Evolutionary conservation across 1,140 invertebrate species (phyloP).

Genomic region (Papilio machaon): DNA sequence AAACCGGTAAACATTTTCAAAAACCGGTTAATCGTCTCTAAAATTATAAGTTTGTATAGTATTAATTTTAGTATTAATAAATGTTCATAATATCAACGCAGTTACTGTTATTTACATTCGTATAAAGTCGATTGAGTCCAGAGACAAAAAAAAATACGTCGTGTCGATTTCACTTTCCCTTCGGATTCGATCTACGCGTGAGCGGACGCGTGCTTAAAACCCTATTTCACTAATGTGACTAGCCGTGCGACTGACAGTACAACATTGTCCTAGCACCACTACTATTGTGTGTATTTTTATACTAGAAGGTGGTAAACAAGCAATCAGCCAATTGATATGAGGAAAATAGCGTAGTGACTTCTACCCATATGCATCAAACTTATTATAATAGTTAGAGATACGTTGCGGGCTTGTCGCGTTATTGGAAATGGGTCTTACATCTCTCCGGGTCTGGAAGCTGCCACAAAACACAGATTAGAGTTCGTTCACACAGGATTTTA

Average conservation of each 20-base stretch:
- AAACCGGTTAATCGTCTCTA: neutral
- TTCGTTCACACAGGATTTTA: conserved; percentile 82
- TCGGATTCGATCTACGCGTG: conserved; percentile 18
- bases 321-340: too few relatives aligned
- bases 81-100: neutral
- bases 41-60: neutral
- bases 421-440: conserved; percentile 27
- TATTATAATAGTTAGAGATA: conserved; percentile 14
- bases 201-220: neutral
- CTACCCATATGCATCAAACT: too few relatives aligned
- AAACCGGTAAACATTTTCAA: neutral
- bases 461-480: conserved; percentile 61
- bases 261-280: neutral
- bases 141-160: neutral
- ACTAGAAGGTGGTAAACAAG: too few relatives aligned
- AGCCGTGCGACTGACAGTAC: neutral
- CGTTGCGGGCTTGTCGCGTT: conserved; percentile 21
- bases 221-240: neutral
- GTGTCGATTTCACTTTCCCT: conserved; percentile 15
- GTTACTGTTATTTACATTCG: neutral
- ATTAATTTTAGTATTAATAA: neutral
- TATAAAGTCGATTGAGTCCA: neutral
- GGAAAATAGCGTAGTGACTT: too few relatives aligned
- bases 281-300: neutral
- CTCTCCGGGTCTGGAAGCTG: conserved; percentile 44